Evolutionary conservation across 2,888 invertebrate genomes (phyloP).

Genomic region (Andrena minutula): DNA sequence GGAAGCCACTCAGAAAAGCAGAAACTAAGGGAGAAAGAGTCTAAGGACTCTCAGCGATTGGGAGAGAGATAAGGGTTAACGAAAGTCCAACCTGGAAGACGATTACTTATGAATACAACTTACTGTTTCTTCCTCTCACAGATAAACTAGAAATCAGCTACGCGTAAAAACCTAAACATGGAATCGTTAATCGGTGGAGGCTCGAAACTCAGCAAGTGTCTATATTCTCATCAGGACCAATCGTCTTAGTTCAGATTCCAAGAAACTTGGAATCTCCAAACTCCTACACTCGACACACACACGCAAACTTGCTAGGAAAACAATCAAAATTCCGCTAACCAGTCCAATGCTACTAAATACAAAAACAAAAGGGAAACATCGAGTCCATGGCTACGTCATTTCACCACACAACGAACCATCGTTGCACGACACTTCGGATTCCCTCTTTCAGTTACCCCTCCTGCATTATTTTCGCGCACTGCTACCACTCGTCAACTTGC

Average conservation of each 20-base stretch:
- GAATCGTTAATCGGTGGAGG: slow-evolving; percentile 12
- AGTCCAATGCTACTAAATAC: too few relatives aligned
- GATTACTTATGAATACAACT: background rate
- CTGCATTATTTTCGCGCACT: background rate
- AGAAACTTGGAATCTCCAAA: background rate
- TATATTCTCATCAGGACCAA: slow-evolving; percentile 12
- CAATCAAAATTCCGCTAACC: background rate
- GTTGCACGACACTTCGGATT: background rate
- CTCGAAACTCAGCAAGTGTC: slow-evolving; percentile 32
- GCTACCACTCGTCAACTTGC: background rate
- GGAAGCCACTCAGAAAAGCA: background rate
- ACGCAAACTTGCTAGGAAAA: background rate
- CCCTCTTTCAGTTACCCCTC: background rate
- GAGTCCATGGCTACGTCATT: background rate
- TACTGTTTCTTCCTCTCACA: background rate
- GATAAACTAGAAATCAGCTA: slow-evolving; percentile 1
- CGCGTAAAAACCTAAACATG: slow-evolving; percentile 2
- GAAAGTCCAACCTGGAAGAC: too few relatives aligned
- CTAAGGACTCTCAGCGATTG: too few relatives aligned
- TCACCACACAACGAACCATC: background rate
- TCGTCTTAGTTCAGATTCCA: background rate
- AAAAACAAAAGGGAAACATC: background rate
- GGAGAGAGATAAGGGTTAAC: too few relatives aligned
- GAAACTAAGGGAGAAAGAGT: too few relatives aligned
- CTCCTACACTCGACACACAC: background rate